Conservation (phyloP, 2,888 invertebrate genomes). For the Hirtodrosophila cameraria region DNA sequence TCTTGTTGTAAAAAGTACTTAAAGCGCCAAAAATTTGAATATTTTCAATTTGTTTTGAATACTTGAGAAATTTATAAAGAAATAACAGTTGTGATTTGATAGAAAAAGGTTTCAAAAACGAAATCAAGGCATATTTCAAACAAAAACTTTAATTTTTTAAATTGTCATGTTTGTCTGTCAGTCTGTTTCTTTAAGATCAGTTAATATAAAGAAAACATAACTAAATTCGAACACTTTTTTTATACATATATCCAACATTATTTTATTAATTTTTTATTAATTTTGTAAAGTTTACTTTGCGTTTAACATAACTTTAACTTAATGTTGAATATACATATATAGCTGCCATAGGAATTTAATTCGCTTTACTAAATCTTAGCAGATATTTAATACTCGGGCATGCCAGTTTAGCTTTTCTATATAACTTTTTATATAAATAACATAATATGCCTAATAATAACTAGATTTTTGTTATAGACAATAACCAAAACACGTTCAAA, state of each 20-base stretch:
- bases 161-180: no score
- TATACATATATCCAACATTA: not conserved
- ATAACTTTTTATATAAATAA: constrained; percentile 8
- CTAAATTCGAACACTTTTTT: not conserved
- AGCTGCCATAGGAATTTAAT: not conserved
- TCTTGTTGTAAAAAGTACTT: constrained; percentile 9
- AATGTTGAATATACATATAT: not conserved
- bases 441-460: constrained; percentile 9
- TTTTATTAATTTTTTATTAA: not conserved
- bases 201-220: no score
- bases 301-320: not conserved
- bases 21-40: not conserved
- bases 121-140: no score
- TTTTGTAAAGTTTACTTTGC: no score
- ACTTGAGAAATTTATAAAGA: no score
- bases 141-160: no score
- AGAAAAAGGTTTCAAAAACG: no score
- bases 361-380: constrained; percentile 12
- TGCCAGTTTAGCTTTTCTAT: not conserved
- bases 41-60: constrained; percentile 7
- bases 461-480: not conserved
- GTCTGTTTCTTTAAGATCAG: no score
- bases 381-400: constrained; percentile 14
- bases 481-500: constrained; percentile 9
- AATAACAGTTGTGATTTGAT: no score